Evolutionary conservation across 2,888 invertebrate genomes (phyloP).

Genomic region (Thysanoteuthis rhombus): DNA sequence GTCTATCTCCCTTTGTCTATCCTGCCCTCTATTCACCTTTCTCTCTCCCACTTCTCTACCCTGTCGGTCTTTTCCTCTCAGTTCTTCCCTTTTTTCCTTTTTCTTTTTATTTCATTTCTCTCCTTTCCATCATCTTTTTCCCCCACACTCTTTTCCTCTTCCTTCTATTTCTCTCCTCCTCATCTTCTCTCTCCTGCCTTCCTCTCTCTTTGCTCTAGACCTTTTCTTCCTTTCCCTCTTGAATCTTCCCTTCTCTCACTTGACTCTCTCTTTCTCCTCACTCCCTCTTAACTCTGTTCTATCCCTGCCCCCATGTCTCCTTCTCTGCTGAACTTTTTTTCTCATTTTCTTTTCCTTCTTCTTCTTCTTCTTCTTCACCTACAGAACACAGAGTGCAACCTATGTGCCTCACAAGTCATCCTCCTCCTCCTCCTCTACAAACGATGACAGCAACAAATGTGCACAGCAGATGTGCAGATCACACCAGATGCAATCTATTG

Average conservation of each 20-base stretch:
- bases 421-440: background rate
- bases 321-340: background rate
- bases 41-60: background rate
- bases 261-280: background rate
- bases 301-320: background rate
- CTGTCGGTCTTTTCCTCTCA: no score
- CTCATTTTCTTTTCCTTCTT: background rate
- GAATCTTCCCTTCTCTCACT: background rate
- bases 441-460: background rate
- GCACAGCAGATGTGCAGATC: constrained; percentile 13
- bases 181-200: background rate
- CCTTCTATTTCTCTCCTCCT: background rate
- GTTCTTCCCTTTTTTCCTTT: background rate
- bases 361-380: background rate
- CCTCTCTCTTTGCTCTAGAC: background rate
- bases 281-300: background rate
- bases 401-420: constrained; percentile 22
- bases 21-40: background rate
- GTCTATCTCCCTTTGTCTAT: background rate
- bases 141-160: background rate
- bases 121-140: background rate
- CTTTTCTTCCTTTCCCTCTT: background rate
- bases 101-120: background rate
- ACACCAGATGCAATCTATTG: background rate
- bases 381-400: constrained; percentile 20